A percentile compares a stretch with the other conserved stretches of the same genome.
Evolutionary conservation across 2,113 vertebrate species (phyloP).

Genomic region (Pristiophorus japonicus): DNA sequence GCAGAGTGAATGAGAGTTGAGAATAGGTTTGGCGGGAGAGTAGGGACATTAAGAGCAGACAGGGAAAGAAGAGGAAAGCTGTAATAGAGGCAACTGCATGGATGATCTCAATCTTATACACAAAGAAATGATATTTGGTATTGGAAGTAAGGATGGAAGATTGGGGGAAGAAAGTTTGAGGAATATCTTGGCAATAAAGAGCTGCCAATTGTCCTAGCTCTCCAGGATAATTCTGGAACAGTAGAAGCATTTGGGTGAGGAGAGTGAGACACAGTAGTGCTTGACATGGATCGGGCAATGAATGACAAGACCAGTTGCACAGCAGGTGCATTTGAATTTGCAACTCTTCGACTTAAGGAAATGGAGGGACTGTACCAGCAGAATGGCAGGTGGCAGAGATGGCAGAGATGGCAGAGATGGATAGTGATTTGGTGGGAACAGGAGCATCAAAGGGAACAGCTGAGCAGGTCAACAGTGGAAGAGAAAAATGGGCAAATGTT

Average conservation of each 20-base stretch:
- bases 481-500: background rate
- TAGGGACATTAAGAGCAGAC: background rate
- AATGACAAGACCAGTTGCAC: background rate
- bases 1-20: background rate
- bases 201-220: background rate
- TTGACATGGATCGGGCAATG: background rate
- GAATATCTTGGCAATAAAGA: background rate
- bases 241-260: background rate
- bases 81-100: background rate
- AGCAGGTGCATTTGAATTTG: background rate
- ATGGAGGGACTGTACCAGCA: background rate
- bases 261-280: background rate
- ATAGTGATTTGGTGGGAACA: background rate
- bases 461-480: background rate
- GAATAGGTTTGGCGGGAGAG: background rate
- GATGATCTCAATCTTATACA: background rate
- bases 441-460: background rate
- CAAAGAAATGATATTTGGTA: background rate
- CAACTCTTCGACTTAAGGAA: background rate
- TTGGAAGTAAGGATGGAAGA: background rate
- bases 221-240: background rate
- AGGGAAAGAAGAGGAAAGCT: background rate
- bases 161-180: background rate
- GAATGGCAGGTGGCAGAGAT: background rate
- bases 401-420: background rate